phyloP scores from a whole-genome alignment of 2,797 vertebrate genomes.

The Leptatherina wallacei region DNA sequence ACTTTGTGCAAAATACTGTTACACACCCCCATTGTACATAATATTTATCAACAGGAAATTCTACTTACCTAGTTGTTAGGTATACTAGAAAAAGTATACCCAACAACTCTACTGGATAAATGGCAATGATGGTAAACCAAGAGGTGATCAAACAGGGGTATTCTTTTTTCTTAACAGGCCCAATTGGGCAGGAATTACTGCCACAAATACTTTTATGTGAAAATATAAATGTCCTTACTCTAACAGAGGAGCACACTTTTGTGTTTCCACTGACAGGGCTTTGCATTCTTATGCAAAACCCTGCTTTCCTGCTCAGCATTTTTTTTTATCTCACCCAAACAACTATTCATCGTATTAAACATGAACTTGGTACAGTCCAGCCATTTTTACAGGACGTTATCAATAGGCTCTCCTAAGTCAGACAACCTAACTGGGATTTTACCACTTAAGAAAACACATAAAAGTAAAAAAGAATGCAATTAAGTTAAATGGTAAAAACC shows the following conservation, averaged over 20 bases:
- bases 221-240: slow-evolving; percentile 70
- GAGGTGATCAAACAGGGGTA: slow-evolving; percentile 68
- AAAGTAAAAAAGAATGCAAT: slow-evolving; percentile 11
- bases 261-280: slow-evolving; percentile 58
- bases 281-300: slow-evolving; percentile 37
- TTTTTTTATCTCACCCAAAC: slow-evolving; percentile 52
- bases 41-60: slow-evolving; percentile 65
- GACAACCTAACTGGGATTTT: slow-evolving; percentile 12
- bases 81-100: slow-evolving; percentile 56
- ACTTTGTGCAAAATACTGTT: slow-evolving; percentile 29
- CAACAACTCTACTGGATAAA: slow-evolving; percentile 66
- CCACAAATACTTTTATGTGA: slow-evolving; percentile 75
- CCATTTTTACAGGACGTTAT: slow-evolving; percentile 25
- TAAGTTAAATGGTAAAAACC: slow-evolving; percentile 24
- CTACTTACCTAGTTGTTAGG: slow-evolving; percentile 74
- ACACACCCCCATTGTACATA: slow-evolving; percentile 31
- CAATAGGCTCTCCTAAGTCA: slow-evolving; percentile 15
- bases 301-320: slow-evolving; percentile 8
- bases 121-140: slow-evolving; percentile 68
- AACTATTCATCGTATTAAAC: slow-evolving; percentile 59
- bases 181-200: slow-evolving; percentile 64
- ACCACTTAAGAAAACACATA: slow-evolving; percentile 3
- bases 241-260: slow-evolving; percentile 51
- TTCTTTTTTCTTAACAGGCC: slow-evolving; percentile 72
- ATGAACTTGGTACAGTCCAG: slow-evolving; percentile 23